These are phyloP conservation scores for Bombus sibiricus DNA, from an alignment of 1,140 invertebrate species.

Conservation along the genomic window DNA sequence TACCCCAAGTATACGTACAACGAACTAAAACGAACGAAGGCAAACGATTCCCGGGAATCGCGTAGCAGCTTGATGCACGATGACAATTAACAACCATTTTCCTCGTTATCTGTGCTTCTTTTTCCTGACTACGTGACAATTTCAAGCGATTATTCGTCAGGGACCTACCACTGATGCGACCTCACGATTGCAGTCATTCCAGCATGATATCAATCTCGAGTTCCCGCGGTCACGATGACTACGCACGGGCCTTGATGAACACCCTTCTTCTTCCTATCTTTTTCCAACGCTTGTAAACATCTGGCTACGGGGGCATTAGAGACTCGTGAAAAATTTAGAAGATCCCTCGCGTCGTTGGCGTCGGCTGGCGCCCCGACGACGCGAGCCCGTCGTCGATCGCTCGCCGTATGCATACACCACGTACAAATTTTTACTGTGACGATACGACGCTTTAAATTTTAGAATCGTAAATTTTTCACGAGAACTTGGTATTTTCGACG, in stretches of 20 bases:
- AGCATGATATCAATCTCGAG: conserved; percentile 3
- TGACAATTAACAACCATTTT: conserved; percentile 29
- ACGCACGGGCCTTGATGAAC: conserved; percentile 13
- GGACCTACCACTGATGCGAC: not conserved
- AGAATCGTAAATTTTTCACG: not conserved
- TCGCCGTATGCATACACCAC: not conserved
- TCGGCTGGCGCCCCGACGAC: not conserved
- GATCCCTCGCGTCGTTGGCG: conserved; percentile 11
- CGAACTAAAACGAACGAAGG: not conserved
- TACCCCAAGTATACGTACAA: not conserved
- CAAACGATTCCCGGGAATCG: conserved; percentile 3
- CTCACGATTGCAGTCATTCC: conserved; percentile 7
- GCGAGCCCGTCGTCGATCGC: too few relatives aligned
- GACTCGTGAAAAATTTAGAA: conserved; percentile 35
- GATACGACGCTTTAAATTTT: not conserved
- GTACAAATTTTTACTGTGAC: not conserved
- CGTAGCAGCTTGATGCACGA: not conserved
- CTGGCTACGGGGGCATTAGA: conserved; percentile 16
- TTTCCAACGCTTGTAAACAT: conserved; percentile 6
- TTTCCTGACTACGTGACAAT: not conserved
- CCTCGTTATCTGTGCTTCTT: conserved; percentile 13
- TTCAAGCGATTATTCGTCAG: not conserved
- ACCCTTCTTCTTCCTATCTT: not conserved
- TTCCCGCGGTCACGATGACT: not conserved
- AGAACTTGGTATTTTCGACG: not conserved